These are phyloP conservation scores for Eretmocerus hayati DNA, from an alignment of 2,888 invertebrate species.

Conservation along the genomic window DNA sequence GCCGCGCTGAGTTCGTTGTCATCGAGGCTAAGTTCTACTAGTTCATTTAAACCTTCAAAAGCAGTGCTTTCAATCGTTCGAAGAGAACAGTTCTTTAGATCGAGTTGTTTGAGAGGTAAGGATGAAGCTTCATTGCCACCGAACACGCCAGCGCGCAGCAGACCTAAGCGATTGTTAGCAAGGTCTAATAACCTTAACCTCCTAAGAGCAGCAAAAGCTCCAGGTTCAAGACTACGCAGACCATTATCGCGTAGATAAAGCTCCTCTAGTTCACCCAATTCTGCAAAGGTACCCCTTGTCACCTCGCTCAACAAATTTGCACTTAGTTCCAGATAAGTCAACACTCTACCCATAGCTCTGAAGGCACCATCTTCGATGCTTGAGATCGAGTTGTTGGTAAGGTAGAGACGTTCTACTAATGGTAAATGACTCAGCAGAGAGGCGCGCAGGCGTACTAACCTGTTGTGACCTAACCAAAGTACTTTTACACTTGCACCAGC, in stretches of 20 bases:
- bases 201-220: conserved; percentile 66
- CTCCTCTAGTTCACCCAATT: conserved; percentile 72
- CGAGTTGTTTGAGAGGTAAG: conserved; percentile 65
- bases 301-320: conserved; percentile 67
- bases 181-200: conserved; percentile 73
- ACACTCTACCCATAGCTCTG: conserved; percentile 63
- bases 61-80: conserved; percentile 66
- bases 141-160: conserved; percentile 68
- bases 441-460: conserved; percentile 63
- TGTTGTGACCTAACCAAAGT: conserved; percentile 83
- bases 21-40: conserved; percentile 73
- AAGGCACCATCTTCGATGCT: conserved; percentile 78
- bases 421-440: conserved; percentile 71
- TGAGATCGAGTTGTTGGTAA: conserved; percentile 76
- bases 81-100: conserved; percentile 70
- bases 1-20: conserved; percentile 63
- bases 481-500: conserved; percentile 74
- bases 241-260: conserved; percentile 69
- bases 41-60: conserved; percentile 65
- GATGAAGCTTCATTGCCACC: too few relatives aligned
- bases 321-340: conserved; percentile 76
- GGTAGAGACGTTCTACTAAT: conserved; percentile 70
- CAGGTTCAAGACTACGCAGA: conserved; percentile 62
- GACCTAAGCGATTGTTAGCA: conserved; percentile 68
- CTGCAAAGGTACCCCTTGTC: conserved; percentile 68